Evolutionary conservation across 1,140 invertebrate genomes (phyloP), one percentile per base, ranked within the genome.

Genomic region (Lethrus apterus): DNA sequence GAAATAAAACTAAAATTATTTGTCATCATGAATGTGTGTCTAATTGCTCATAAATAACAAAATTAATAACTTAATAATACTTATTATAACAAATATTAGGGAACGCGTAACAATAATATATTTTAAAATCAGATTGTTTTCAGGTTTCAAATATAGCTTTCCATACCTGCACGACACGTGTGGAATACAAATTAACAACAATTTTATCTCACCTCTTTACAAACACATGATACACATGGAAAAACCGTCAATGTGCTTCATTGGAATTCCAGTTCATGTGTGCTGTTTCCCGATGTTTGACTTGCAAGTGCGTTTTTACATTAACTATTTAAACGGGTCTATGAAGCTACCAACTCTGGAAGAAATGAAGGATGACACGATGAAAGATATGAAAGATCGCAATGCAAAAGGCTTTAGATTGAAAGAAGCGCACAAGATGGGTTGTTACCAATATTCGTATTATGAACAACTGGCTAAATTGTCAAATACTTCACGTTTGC

Each of bases 281-380:
- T 66, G 79, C 35, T 78, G 83, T 0, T 86, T 86, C 60, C 77
- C 78, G 11, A 66, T 81, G 55, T 86, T 84, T 66, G 73, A 88
- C 52, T 66, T 78, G 31, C 84, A 86, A 71, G 64, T 75, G 4
- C 61, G 69, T 34, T 82, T 74, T 60, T 77, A 74, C 46, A 46
- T 83, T 13, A 69, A 73, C 29, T 50, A 70, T 29, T 55, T 83
- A 3, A 69, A 70, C 44, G 72, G 72, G 0, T 55, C 56, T 7
- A 50, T 72, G 24, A 30, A 21, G 10, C 59, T 84, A 8, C 81
- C 80, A 1, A 52, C 63, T 10, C 68, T 67, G 48, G 70, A 77
- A 34, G 66, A 71, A 42, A 85, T 87, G 83, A 44, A 74, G 2
- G 52, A 54, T 2, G 79, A 83, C 44, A 75, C 73, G 11, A 58